Percentiles rank a stretch among this genome's conserved stretches.
Evolutionary conservation across 2,888 invertebrate genomes (phyloP).

Genomic region (Chrysolina haemoptera): DNA sequence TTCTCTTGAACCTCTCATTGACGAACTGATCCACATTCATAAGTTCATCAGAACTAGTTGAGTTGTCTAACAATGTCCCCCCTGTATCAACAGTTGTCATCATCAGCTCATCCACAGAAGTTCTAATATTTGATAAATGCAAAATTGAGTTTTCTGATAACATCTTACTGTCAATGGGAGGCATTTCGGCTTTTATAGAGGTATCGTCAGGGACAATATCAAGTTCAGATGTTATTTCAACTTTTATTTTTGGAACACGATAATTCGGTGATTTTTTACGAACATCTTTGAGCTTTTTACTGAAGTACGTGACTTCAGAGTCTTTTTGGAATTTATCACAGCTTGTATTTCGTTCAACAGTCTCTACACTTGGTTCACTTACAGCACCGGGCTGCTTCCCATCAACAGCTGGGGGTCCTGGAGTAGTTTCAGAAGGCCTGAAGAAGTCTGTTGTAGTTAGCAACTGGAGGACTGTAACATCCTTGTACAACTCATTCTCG

Average conservation of each 20-base stretch:
- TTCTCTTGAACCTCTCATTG: constrained; percentile 67
- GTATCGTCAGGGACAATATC: constrained; percentile 23
- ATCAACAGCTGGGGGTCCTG: constrained; percentile 24
- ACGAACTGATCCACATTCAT: constrained; percentile 70
- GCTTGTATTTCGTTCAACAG: not conserved
- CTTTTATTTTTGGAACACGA: constrained; percentile 28
- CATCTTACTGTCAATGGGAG: constrained; percentile 46
- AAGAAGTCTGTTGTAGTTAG: constrained; percentile 60
- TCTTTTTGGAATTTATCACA: constrained; percentile 17
- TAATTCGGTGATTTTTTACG: constrained; percentile 6
- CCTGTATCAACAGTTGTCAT: constrained; percentile 61
- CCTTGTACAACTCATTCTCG: constrained; percentile 63
- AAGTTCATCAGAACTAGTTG: constrained; percentile 66
- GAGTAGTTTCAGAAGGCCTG: constrained; percentile 45
- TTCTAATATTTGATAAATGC: constrained; percentile 56
- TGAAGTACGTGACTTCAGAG: constrained; percentile 22
- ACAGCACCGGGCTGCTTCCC: not conserved
- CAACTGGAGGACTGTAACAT: constrained; percentile 61
- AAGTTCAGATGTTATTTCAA: constrained; percentile 20
- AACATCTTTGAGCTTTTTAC: not conserved
- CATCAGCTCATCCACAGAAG: constrained; percentile 64
- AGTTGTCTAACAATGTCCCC: constrained; percentile 64
- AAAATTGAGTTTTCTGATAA: constrained; percentile 60
- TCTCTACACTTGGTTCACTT: not conserved
- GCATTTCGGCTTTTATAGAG: constrained; percentile 28